Percentiles rank a stretch among this genome's conserved stretches.
Evolutionary conservation across 2,888 invertebrate genomes (phyloP).

Genomic region (Erebia ligea): DNA sequence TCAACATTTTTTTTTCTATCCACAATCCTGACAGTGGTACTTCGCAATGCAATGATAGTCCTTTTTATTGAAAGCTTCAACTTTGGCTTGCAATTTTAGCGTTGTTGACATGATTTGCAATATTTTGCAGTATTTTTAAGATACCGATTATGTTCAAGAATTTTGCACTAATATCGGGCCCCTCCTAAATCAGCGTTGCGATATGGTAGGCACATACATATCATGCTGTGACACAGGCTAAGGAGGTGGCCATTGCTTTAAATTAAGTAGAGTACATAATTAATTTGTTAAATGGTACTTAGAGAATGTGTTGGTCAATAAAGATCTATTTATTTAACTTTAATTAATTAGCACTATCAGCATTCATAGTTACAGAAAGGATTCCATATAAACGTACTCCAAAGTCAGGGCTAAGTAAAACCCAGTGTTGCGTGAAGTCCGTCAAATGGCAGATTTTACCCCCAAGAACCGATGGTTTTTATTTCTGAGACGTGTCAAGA

Average conservation of each 20-base stretch:
- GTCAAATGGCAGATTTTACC: conserved; percentile 42
- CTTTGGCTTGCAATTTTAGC: neutral
- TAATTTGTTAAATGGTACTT: too few species aligned
- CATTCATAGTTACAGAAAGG: neutral
- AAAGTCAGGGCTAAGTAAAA: conserved; percentile 32
- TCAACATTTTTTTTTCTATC: neutral
- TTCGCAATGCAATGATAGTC: neutral
- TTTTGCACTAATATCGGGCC: too few species aligned
- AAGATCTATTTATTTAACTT: too few species aligned
- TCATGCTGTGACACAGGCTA: too few species aligned
- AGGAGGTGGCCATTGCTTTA: too few species aligned
- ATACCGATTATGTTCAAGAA: neutral
- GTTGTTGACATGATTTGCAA: neutral
- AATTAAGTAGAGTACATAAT: too few species aligned
- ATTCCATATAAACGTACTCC: conserved; percentile 13
- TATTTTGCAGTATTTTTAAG: neutral
- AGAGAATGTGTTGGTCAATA: too few species aligned
- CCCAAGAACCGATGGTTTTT: conserved; percentile 44
- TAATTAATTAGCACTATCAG: too few species aligned
- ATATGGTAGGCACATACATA: too few species aligned
- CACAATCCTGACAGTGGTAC: neutral
- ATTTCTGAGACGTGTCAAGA: conserved; percentile 47
- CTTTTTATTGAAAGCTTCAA: neutral
- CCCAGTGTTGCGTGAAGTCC: conserved; percentile 44
- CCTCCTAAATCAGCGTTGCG: too few species aligned